Percentiles rank a stretch among this genome's conserved stretches.
phyloP scores from a whole-genome alignment of 2,797 vertebrate genomes.

The Crypturellus tataupa region DNA sequence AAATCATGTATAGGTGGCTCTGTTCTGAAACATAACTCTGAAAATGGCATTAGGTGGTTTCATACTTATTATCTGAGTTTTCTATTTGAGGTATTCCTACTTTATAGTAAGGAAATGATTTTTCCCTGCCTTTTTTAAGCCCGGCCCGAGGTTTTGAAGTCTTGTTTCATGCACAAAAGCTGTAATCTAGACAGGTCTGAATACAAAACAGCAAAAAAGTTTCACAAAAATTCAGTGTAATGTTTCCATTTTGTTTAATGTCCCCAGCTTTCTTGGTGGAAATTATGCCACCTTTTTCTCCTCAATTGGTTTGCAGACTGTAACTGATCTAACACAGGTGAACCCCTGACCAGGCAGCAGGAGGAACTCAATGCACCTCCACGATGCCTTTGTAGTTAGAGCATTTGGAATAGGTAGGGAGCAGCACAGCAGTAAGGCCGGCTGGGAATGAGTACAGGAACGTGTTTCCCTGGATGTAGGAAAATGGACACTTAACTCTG shows the following conservation, averaged over 20 bases:
- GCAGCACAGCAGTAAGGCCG: not conserved
- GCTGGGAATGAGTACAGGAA: not conserved
- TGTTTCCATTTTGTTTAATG: not conserved
- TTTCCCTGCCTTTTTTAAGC: not conserved
- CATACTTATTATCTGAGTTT: not conserved
- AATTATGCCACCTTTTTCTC: not conserved
- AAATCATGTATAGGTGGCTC: not conserved
- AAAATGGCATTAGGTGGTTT: not conserved
- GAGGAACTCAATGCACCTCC: not conserved
- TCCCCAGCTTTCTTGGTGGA: not conserved
- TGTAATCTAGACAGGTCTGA: not conserved
- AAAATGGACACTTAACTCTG: not conserved
- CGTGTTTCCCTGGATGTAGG: accelerated
- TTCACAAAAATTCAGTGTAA: not conserved
- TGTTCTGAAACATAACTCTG: not conserved
- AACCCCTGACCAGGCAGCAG: not conserved
- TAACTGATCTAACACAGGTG: not conserved
- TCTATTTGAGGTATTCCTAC: not conserved
- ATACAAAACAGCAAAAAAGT: not conserved
- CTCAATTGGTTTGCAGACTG: not conserved
- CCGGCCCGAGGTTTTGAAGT: not conserved
- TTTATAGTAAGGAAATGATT: not conserved
- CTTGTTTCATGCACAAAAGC: not conserved
- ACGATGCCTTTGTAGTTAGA: not conserved
- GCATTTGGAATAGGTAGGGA: not conserved